Evolutionary conservation across 37 sponge, comb jelly and placozoan genomes (phyloP).

Genomic region (Chondrosia reniformis): DNA sequence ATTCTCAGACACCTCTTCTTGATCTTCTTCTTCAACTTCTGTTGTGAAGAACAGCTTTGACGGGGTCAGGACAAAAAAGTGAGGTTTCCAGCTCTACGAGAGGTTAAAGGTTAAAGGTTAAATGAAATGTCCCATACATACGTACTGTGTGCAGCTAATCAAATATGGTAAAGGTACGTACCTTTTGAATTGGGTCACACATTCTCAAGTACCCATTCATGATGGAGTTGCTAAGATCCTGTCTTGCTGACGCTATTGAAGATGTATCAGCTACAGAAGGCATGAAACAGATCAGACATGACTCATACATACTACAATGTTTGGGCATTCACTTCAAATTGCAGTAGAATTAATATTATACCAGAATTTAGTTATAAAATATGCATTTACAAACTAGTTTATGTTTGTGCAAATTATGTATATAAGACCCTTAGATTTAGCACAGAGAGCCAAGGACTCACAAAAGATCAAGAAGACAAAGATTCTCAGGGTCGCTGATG

Average conservation of each 20-base stretch:
- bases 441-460: too few relatives aligned
- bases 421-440: too few relatives aligned
- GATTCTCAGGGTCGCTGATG: too few relatives aligned
- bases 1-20: conserved; percentile 40
- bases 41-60: conserved; percentile 74
- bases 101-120: not conserved
- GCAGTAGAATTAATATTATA: too few relatives aligned
- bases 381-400: too few relatives aligned
- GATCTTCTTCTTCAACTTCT: conserved; percentile 76
- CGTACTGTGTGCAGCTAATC: not conserved
- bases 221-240: conserved; percentile 71
- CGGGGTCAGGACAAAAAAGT: conserved; percentile 84
- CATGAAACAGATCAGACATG: too few relatives aligned
- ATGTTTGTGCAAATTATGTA: too few relatives aligned
- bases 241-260: conserved; percentile 16
- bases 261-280: conserved; percentile 1
- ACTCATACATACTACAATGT: too few relatives aligned
- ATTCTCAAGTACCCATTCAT: conserved; percentile 78
- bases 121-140: not conserved
- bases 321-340: too few relatives aligned
- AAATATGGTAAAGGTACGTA: conserved; percentile 1
- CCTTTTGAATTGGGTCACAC: conserved; percentile 90
- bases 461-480: too few relatives aligned
- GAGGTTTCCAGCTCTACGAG: conserved; percentile 67
- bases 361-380: too few relatives aligned